phyloP scores from a whole-genome alignment of 1,140 invertebrate genomes.

The Halyomorpha halys region DNA sequence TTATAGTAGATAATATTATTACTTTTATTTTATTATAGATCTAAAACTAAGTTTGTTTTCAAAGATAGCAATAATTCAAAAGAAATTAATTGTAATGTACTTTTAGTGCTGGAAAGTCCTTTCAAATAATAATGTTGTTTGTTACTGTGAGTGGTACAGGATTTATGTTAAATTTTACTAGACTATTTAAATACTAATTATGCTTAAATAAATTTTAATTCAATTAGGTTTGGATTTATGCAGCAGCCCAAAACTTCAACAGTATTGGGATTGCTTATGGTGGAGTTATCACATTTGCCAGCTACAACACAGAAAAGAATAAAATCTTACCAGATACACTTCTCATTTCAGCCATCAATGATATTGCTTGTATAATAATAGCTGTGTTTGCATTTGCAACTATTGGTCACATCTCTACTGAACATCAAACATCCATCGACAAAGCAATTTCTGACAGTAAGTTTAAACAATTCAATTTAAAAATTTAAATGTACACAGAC shows the following conservation, averaged over 20 bases:
- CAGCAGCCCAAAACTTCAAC: slow-evolving; percentile 85
- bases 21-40: too few species aligned
- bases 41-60: too few species aligned
- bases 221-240: slow-evolving; percentile 74
- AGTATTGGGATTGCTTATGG: slow-evolving; percentile 85
- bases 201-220: background rate
- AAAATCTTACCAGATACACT: slow-evolving; percentile 77
- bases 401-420: slow-evolving; percentile 72
- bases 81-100: too few species aligned
- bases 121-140: too few species aligned
- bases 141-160: too few species aligned
- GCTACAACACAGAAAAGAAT: slow-evolving; percentile 87
- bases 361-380: slow-evolving; percentile 69
- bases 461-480: slow-evolving; percentile 30
- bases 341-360: slow-evolving; percentile 70
- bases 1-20: too few species aligned
- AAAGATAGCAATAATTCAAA: too few species aligned
- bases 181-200: background rate
- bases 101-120: too few species aligned
- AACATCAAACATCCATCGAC: slow-evolving; percentile 64
- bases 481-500: too few species aligned
- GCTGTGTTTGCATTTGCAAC: slow-evolving; percentile 81
- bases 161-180: too few species aligned
- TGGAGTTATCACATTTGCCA: slow-evolving; percentile 88
- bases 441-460: slow-evolving; percentile 75